Evolutionary conservation across 2,797 vertebrate species (phyloP).

Genomic region (Lophotriccus pileatus): DNA sequence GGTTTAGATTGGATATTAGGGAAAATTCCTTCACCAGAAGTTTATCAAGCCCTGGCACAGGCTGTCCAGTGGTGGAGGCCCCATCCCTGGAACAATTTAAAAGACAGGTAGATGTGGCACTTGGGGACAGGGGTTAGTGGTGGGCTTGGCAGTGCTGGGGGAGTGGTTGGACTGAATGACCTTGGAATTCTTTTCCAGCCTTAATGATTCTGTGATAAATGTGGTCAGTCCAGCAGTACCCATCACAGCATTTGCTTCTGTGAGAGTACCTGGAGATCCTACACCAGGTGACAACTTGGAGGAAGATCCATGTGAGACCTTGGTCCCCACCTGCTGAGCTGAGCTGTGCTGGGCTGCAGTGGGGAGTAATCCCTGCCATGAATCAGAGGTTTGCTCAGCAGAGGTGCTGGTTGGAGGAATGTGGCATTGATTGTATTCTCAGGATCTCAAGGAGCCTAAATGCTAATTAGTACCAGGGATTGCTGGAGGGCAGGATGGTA

Average conservation of each 20-base stretch:
- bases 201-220: neutral
- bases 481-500: conserved; percentile 47
- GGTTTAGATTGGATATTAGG: neutral
- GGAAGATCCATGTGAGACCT: neutral
- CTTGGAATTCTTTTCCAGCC: neutral
- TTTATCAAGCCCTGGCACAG: neutral
- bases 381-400: neutral
- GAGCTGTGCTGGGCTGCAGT: neutral
- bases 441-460: neutral
- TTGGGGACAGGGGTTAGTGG: neutral
- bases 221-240: neutral
- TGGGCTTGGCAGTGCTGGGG: neutral
- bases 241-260: neutral
- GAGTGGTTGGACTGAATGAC: neutral
- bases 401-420: neutral
- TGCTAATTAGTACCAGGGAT: conserved; percentile 66
- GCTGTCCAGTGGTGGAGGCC: neutral
- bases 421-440: neutral
- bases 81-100: neutral
- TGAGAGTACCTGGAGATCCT: neutral
- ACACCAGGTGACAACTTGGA: neutral
- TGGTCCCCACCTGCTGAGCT: neutral
- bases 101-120: neutral
- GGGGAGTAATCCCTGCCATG: neutral
- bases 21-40: neutral